These are phyloP conservation scores for Zygaena filipendulae DNA, from an alignment of 2,888 invertebrate genomes.

Conservation along the genomic window DNA sequence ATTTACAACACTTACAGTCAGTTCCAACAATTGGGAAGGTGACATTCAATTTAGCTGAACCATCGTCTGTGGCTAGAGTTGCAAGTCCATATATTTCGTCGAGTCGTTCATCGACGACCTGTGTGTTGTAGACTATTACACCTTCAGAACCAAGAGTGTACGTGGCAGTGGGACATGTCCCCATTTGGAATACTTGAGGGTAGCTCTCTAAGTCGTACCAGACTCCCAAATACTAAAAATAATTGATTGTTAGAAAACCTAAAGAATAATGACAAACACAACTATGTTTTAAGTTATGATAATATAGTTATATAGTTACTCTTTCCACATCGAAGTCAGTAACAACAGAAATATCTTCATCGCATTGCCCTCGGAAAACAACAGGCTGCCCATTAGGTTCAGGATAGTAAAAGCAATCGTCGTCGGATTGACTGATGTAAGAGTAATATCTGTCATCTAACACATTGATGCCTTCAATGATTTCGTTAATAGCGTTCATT, in stretches of 20 bases:
- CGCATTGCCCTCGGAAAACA: slow-evolving; percentile 28
- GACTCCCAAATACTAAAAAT: slow-evolving; percentile 34
- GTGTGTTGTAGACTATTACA: slow-evolving; percentile 37
- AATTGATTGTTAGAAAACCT: too few relatives aligned
- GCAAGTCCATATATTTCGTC: slow-evolving; percentile 36
- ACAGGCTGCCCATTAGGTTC: slow-evolving; percentile 21
- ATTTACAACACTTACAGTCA: slow-evolving; percentile 21
- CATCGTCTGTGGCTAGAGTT: slow-evolving; percentile 24
- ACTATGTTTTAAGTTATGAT: too few relatives aligned
- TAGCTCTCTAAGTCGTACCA: slow-evolving; percentile 50
- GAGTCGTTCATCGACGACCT: slow-evolving; percentile 33
- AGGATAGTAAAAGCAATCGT: slow-evolving; percentile 26
- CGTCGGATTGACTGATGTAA: slow-evolving; percentile 21
- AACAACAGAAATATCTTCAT: slow-evolving; percentile 24
- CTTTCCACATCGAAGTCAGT: slow-evolving; percentile 21
- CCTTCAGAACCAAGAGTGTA: slow-evolving; percentile 27
- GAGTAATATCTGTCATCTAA: slow-evolving; percentile 27
- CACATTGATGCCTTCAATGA: slow-evolving; percentile 22
- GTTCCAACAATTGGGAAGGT: slow-evolving; percentile 32
- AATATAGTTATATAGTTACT: too few relatives aligned
- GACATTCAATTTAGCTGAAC: slow-evolving; percentile 37
- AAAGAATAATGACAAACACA: too few relatives aligned
- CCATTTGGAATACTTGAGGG: slow-evolving; percentile 40
- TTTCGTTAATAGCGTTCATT: slow-evolving; percentile 20
- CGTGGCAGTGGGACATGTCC: slow-evolving; percentile 36